Evolutionary conservation across 2,113 vertebrate genomes (phyloP).

Genomic region (Thomomys bottae): DNA sequence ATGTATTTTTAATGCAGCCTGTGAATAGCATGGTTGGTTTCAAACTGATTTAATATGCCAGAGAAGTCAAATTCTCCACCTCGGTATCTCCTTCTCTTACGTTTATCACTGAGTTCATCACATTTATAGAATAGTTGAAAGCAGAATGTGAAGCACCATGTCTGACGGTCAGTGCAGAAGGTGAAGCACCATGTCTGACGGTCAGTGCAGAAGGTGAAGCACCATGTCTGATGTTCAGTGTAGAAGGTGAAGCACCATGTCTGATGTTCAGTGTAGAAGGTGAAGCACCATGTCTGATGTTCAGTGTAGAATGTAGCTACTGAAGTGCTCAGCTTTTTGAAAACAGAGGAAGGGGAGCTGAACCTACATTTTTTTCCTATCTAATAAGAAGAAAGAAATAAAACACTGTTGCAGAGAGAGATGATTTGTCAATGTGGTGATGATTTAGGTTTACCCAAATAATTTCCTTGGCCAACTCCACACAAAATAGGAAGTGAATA

Average conservation of each 20-base stretch:
- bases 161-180: not conserved
- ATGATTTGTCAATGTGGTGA: slow-evolving; percentile 8
- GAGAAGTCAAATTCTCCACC: not conserved
- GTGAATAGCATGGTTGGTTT: slow-evolving; percentile 50
- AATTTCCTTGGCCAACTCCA: not conserved
- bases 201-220: not conserved
- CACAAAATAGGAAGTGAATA: slow-evolving; percentile 10
- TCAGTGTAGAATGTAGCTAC: not conserved
- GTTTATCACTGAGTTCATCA: slow-evolving; percentile 25
- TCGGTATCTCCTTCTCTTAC: not conserved
- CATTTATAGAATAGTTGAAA: slow-evolving; percentile 32
- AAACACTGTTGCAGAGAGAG: not conserved
- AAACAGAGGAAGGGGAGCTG: not conserved
- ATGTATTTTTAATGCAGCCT: slow-evolving; percentile 63
- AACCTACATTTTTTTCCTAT: not conserved
- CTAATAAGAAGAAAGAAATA: not conserved
- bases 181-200: not conserved
- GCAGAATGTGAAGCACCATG: not conserved
- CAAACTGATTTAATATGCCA: slow-evolving; percentile 25
- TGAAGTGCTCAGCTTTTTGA: not conserved
- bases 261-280: too few species aligned
- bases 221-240: not conserved
- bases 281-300: not conserved
- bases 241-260: not conserved
- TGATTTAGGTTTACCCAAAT: not conserved